Evolutionary conservation across 2,113 vertebrate genomes (phyloP).

Genomic region (Nannobrachium achirus): DNA sequence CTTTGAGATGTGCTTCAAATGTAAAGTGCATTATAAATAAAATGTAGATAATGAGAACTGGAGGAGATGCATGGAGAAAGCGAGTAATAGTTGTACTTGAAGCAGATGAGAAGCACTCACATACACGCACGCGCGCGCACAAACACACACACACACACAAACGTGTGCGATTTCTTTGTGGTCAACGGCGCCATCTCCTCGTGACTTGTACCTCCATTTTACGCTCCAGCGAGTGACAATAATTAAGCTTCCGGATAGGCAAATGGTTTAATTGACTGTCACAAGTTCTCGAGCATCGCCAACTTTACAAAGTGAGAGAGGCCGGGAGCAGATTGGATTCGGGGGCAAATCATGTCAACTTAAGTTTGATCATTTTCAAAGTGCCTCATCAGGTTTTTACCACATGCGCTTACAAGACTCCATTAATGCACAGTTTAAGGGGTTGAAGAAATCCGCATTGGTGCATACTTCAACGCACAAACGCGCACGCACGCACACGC

Average conservation of each 20-base stretch:
- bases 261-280: constrained; percentile 78
- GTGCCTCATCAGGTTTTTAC: constrained; percentile 36
- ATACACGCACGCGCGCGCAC: background rate
- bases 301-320: constrained; percentile 67
- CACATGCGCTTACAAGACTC: constrained; percentile 53
- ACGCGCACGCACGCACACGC: background rate
- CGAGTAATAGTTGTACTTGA: too few relatives aligned
- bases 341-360: constrained; percentile 69
- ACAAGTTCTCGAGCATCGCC: constrained; percentile 66
- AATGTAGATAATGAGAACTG: too few relatives aligned
- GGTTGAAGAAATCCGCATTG: background rate
- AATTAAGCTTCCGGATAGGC: constrained; percentile 72
- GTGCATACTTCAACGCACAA: background rate
- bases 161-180: constrained; percentile 1
- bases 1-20: too few relatives aligned
- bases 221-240: constrained; percentile 72
- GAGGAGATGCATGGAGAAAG: too few relatives aligned
- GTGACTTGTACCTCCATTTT: constrained; percentile 66
- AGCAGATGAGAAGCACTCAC: background rate
- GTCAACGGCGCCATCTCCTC: constrained; percentile 45
- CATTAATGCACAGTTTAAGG: constrained; percentile 32
- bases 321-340: constrained; percentile 72
- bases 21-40: too few relatives aligned
- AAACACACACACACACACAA: background rate
- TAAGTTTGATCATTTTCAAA: constrained; percentile 67